Evolutionary conservation across 2,888 invertebrate genomes (phyloP), one percentile per base, ranked within the genome.

Genomic region (Julus scanicus): DNA sequence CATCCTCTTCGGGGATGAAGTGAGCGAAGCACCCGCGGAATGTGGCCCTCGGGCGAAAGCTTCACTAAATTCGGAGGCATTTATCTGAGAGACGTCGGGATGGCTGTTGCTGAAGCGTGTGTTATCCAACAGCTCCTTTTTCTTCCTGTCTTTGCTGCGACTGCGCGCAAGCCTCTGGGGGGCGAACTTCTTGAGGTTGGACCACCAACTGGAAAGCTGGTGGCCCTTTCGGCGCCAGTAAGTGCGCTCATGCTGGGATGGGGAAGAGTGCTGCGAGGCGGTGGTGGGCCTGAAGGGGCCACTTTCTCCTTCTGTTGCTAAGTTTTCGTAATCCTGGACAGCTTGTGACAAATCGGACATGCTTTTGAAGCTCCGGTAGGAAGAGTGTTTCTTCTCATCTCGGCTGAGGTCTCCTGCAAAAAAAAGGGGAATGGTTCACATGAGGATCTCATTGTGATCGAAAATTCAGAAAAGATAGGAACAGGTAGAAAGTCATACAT

Each of bases 111-210:
- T 89, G 15, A 89, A 57, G 29, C 88, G 39, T 11, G 80, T 17
- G 20, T 20, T 8, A 2, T 39, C 80, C 53, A n/a, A 2, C 15
- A n/a, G 20, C 57, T 53, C 37, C 39, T 87, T 63, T 37, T 87
- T 87, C 71, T 88, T 89, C 15, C 86, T 86, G 9, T 89, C 89
- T 88, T 88, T 88, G 84, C 89, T 89, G 11, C 89, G 89, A 17
- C 88, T 88, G 49, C 89, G 86, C 6, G 89, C 49, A 37, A 88
- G 29, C 15, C 89, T 53, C 57, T 89, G 89, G 17, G 89, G 89
- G 15, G 89, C 89, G 71, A 89, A 88, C 57, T 89, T 89, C 37
- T 89, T 89, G 5, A 89, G 84, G 40, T 63, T 83, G 53, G 88
- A 86, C 88, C 88, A 89, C 89, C 88, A 88, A 9, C 88, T 88